A percentile compares a stretch with the other conserved stretches of the same genome.
Conservation (phyloP, 2,113 vertebrate genomes). For the Triplophysa tibetana region DNA sequence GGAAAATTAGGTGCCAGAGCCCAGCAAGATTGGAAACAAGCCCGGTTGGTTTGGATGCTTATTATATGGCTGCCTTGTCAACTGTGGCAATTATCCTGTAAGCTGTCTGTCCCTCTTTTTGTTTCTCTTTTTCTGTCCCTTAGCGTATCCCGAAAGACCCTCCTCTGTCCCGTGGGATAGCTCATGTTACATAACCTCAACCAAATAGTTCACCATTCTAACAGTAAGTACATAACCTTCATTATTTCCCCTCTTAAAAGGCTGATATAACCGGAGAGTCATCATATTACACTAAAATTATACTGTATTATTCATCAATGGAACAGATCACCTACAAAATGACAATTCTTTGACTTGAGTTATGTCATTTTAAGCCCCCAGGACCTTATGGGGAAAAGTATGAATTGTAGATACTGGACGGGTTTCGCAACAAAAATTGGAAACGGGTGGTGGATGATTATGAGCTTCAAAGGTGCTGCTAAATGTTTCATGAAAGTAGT, state of each 20-base stretch:
- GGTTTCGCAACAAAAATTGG: no score
- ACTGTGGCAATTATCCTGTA: not conserved
- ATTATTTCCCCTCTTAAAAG: not conserved
- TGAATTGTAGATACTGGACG: no score
- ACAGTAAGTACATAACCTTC: not conserved
- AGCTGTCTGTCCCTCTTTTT: not conserved
- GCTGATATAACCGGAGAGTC: not conserved
- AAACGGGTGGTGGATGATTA: no score
- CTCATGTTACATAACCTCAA: slow-evolving; percentile 32
- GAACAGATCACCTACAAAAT: no score
- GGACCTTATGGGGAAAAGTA: no score
- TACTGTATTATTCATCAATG: no score
- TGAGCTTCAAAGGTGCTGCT: no score
- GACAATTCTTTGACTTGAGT: no score
- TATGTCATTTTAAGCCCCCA: no score
- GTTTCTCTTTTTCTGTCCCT: not conserved
- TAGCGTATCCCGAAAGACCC: slow-evolving; percentile 11
- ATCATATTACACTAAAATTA: no score
- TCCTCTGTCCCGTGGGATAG: slow-evolving; percentile 23
- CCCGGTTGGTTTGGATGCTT: not conserved
- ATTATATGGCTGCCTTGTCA: slow-evolving; percentile 7
- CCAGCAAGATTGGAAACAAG: not conserved
- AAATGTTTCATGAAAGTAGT: no score
- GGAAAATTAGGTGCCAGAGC: not conserved
- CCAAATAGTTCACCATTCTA: slow-evolving; percentile 23